Evolutionary conservation across 2,113 vertebrate species (phyloP).

Genomic region (Rhynchopsitta pachyrhyncha): DNA sequence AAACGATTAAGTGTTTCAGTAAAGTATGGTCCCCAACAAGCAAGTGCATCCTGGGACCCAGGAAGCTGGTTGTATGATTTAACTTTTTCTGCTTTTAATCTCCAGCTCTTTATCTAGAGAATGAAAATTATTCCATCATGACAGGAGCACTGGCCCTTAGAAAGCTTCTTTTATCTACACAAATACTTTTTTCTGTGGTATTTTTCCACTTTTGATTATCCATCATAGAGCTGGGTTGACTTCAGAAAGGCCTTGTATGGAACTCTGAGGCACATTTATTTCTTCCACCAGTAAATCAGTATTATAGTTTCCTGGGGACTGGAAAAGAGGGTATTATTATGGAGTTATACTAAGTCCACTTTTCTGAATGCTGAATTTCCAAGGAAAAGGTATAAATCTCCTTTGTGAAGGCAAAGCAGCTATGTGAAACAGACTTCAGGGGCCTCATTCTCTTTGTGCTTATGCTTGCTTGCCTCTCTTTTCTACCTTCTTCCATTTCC

Average conservation of each 20-base stretch:
- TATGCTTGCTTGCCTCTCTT: not conserved
- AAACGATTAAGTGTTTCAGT: not conserved
- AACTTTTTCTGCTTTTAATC: slow-evolving; percentile 12
- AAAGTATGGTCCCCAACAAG: not conserved
- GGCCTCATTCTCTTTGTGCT: slow-evolving; percentile 24
- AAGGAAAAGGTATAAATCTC: slow-evolving; percentile 52
- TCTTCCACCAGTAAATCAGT: slow-evolving; percentile 55
- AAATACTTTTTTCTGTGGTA: not conserved
- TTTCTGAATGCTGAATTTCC: slow-evolving; percentile 28
- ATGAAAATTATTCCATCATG: slow-evolving; percentile 25
- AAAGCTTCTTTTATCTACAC: slow-evolving; percentile 56
- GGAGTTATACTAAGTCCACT: slow-evolving; percentile 44
- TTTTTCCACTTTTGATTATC: slow-evolving; percentile 50
- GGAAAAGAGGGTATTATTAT: slow-evolving; percentile 39
- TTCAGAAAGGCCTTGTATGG: slow-evolving; percentile 57
- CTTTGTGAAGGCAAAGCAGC: not conserved
- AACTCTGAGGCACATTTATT: slow-evolving; percentile 39
- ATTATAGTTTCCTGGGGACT: slow-evolving; percentile 54
- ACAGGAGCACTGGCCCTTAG: slow-evolving; percentile 33
- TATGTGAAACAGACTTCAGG: slow-evolving; percentile 34
- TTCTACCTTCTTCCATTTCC: slow-evolving; percentile 3
- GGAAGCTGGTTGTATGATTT: not conserved
- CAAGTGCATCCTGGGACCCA: not conserved
- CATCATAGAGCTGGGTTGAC: slow-evolving; percentile 52
- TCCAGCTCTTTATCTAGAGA: slow-evolving; percentile 14